phyloP scores from a whole-genome alignment of 1,140 invertebrate species.

The Drosophila tropicalis region DNA sequence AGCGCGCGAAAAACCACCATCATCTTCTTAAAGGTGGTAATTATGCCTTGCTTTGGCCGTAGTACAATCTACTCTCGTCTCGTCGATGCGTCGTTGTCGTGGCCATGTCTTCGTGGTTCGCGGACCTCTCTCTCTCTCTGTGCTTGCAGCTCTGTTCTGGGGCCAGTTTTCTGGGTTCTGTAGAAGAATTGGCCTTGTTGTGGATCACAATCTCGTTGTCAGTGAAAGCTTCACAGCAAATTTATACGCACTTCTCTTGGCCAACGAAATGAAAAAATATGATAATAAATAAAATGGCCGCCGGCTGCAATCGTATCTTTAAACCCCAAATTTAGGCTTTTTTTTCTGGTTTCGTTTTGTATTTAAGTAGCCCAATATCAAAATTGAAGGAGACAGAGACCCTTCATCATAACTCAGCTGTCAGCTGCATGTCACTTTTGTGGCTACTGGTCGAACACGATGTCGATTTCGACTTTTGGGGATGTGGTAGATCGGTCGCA shows the following conservation, averaged over 20 bases:
- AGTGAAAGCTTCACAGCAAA: constrained; percentile 78
- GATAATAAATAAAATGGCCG: constrained; percentile 62
- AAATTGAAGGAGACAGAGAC: constrained; percentile 10
- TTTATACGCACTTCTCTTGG: constrained; percentile 68
- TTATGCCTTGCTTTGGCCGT: constrained; percentile 68
- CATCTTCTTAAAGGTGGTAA: constrained; percentile 82
- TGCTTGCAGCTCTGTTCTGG: constrained; percentile 23
- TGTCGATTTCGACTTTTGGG: constrained; percentile 28
- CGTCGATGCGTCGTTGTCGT: constrained; percentile 18
- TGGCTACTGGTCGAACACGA: constrained; percentile 59
- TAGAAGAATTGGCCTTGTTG: constrained; percentile 44
- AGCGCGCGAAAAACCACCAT: constrained; percentile 82
- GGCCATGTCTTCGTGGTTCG: neutral
- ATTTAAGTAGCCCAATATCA: constrained; percentile 37
- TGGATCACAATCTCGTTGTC: constrained; percentile 40
- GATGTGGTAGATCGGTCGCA: constrained; percentile 40
- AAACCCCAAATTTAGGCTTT: constrained; percentile 65
- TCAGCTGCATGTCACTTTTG: constrained; percentile 82
- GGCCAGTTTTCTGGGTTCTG: constrained; percentile 10
- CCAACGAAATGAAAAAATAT: constrained; percentile 10
- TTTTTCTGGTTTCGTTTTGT: neutral
- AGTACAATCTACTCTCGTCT: constrained; percentile 22
- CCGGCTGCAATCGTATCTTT: constrained; percentile 50
- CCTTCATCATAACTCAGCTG: constrained; percentile 79
- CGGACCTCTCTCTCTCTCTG: constrained; percentile 5